Percentiles rank a stretch among this genome's conserved stretches.
Conservation (phyloP, 1,140 invertebrate genomes). For the Caenorhabditis remanei region DNA sequence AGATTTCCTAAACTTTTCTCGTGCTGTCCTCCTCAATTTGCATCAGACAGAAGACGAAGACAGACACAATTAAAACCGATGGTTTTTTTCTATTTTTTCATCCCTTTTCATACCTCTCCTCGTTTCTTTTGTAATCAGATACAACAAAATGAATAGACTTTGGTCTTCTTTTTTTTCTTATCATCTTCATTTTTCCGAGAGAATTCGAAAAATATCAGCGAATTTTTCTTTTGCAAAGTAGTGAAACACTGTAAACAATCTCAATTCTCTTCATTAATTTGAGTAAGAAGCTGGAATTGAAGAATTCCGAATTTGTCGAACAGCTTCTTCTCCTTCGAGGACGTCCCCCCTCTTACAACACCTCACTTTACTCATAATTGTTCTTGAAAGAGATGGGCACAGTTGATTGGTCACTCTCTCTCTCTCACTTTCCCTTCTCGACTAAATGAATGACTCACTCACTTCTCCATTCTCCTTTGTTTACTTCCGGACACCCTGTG, state of each 20-base stretch:
- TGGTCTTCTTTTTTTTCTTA: too few species aligned
- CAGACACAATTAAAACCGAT: not conserved
- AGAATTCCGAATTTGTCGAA: conserved; percentile 40
- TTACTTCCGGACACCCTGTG: conserved; percentile 23
- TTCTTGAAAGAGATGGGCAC: conserved; percentile 41
- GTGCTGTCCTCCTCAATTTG: not conserved
- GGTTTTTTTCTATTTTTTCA: not conserved
- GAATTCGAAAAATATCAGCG: not conserved
- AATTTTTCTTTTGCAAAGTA: not conserved
- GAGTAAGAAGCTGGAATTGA: not conserved
- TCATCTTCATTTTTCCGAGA: not conserved
- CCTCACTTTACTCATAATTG: conserved; percentile 50
- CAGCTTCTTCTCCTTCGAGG: not conserved
- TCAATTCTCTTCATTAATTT: not conserved
- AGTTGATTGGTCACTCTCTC: conserved; percentile 49
- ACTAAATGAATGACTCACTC: conserved; percentile 20
- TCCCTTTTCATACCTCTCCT: not conserved
- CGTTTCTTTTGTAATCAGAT: not conserved
- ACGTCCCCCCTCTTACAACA: not conserved
- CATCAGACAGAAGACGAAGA: not conserved
- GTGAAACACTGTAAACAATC: not conserved
- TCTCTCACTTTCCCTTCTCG: not conserved
- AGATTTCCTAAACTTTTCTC: not conserved
- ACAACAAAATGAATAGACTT: not conserved
- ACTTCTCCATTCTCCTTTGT: conserved; percentile 3